Percentiles rank a stretch among this genome's conserved stretches.
Conservation (phyloP, 2,113 vertebrate genomes). For the Madoqua kirkii region DNA sequence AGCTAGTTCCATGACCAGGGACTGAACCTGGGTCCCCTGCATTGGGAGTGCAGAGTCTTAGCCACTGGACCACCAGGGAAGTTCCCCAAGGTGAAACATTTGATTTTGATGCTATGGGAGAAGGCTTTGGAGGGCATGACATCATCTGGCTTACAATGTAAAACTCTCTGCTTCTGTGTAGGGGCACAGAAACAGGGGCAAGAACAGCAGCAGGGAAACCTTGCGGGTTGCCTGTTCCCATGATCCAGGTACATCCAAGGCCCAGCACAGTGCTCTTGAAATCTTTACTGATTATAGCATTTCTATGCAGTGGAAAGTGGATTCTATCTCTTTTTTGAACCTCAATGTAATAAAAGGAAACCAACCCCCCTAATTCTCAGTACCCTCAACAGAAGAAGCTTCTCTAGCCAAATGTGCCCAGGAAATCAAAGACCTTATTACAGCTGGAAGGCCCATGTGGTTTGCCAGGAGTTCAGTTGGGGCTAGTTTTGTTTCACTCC, state of each 20-base stretch:
- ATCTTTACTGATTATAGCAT: background rate
- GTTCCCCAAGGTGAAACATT: background rate
- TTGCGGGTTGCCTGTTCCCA: fast-evolving
- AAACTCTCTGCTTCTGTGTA: background rate
- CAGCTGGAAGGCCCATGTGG: background rate
- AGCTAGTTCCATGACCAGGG: background rate
- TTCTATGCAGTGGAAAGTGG: background rate
- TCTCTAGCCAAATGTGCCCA: background rate
- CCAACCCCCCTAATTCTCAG: background rate
- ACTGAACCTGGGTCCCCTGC: background rate
- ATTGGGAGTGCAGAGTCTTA: background rate
- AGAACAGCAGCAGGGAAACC: background rate
- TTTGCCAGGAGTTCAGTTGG: background rate
- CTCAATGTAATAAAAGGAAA: background rate
- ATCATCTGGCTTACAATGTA: background rate
- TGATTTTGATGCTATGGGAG: background rate
- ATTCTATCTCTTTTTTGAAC: background rate
- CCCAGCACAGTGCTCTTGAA: background rate
- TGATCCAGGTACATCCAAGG: background rate
- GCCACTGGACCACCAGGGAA: background rate
- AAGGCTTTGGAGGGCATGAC: background rate
- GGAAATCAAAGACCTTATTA: background rate
- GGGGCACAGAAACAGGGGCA: background rate
- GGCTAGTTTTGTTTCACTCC: background rate
- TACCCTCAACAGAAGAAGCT: background rate